phyloP scores from a whole-genome alignment of 1,140 invertebrate species.

The Leptoteleia sp. region DNA sequence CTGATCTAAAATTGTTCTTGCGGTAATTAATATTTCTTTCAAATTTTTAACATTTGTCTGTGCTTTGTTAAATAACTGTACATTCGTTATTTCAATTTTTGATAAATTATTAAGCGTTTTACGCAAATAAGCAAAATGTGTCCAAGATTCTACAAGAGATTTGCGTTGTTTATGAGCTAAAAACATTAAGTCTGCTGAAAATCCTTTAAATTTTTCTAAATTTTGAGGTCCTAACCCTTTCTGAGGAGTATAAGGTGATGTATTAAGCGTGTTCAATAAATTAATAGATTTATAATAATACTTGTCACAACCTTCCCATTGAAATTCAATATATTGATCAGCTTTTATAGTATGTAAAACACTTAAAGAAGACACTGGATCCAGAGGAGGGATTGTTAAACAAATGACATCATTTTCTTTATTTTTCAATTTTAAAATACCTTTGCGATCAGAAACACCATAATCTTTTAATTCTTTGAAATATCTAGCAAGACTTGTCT shows the following conservation, averaged over 20 bases:
- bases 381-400: conserved; percentile 82
- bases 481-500: conserved; percentile 90
- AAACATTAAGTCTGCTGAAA: conserved; percentile 85
- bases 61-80: conserved; percentile 67
- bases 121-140: conserved; percentile 74
- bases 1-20: conserved; percentile 83
- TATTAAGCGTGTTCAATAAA: conserved; percentile 85
- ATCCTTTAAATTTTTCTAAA: conserved; percentile 92
- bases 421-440: conserved; percentile 81
- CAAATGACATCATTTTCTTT: conserved; percentile 73
- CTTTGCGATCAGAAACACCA: conserved; percentile 91
- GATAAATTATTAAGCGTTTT: conserved; percentile 69
- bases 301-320: conserved; percentile 88
- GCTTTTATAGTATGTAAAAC: conserved; percentile 60
- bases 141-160: conserved; percentile 71
- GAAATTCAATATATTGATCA: conserved; percentile 76
- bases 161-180: conserved; percentile 82
- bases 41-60: conserved; percentile 71
- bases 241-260: conserved; percentile 84
- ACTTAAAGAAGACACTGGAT: conserved; percentile 82
- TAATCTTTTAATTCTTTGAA: conserved; percentile 88
- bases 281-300: conserved; percentile 89
- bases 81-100: conserved; percentile 43
- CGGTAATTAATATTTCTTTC: conserved; percentile 79
- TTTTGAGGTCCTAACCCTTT: conserved; percentile 90